A percentile compares a stretch with the other conserved stretches of the same genome.
These are phyloP conservation scores for Acholoe squamosa DNA, from an alignment of 2,888 invertebrate genomes.

Conservation along the genomic window DNA sequence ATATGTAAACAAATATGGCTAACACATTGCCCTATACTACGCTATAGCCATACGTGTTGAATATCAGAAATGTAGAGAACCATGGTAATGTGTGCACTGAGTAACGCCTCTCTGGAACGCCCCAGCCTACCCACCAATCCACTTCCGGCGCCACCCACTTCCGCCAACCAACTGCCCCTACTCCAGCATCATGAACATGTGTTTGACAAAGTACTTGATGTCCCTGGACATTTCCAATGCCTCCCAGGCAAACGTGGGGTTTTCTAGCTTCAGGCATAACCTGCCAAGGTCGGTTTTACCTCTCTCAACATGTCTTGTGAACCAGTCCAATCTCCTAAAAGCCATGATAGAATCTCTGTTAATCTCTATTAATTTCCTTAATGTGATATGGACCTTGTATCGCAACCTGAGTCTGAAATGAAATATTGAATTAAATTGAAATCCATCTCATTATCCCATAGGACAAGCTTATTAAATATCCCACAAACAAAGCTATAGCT, in stretches of 20 bases:
- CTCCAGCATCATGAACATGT: background rate
- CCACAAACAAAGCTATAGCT: background rate
- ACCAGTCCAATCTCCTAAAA: no score
- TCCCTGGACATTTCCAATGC: background rate
- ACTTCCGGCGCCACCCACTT: conserved; percentile 19
- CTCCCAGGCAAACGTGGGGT: background rate
- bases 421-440: background rate
- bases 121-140: background rate
- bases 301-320: no score
- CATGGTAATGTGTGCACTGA: no score
- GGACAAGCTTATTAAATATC: background rate
- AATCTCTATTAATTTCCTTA: background rate
- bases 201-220: background rate
- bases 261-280: background rate
- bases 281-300: no score
- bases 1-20: no score
- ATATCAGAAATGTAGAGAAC: no score
- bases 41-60: no score
- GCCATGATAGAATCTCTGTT: no score
- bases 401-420: no score
- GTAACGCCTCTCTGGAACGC: no score
- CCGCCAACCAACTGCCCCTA: background rate
- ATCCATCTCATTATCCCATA: background rate
- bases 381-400: background rate
- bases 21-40: no score